Percentiles rank a stretch among this genome's conserved stretches.
Conservation (phyloP, 2,113 vertebrate genomes). For the Cyprinodon brontotheroides region DNA sequence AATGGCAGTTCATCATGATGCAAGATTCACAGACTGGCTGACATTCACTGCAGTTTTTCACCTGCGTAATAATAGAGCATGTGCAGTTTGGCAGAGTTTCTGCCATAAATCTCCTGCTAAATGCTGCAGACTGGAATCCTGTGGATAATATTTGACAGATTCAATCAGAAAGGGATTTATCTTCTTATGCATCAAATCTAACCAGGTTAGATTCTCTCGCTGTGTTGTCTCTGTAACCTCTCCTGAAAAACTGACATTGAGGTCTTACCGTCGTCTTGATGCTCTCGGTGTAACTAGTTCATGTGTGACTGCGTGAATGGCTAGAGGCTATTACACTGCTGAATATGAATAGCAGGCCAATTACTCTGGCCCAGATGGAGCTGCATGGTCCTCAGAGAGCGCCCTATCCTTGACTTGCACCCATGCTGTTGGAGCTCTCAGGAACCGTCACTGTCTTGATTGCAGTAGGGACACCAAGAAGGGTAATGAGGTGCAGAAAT, state of each 20-base stretch:
- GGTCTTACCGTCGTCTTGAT: conserved; percentile 70
- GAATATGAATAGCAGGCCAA: conserved; percentile 82
- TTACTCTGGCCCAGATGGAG: conserved; percentile 80
- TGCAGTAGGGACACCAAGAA: conserved; percentile 32
- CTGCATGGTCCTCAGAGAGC: conserved; percentile 66
- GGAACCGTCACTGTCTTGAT: conserved; percentile 45
- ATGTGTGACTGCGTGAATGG: conserved; percentile 73
- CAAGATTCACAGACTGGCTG: conserved; percentile 37
- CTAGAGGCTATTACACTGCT: conserved; percentile 75
- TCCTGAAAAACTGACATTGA: conserved; percentile 55
- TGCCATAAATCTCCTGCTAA: conserved; percentile 29
- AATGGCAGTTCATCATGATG: conserved; percentile 62
- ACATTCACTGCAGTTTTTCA: conserved; percentile 35
- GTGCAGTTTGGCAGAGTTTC: conserved; percentile 22
- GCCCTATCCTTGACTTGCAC: conserved; percentile 51
- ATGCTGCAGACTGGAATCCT: conserved; percentile 16
- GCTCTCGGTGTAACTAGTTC: conserved; percentile 74
- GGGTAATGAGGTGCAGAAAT: conserved; percentile 58
- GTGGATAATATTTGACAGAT: conserved; percentile 36
- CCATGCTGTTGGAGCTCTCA: conserved; percentile 23
- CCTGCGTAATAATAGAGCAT: conserved; percentile 18
- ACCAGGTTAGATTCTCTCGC: conserved; percentile 35
- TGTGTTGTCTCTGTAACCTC: conserved; percentile 24
- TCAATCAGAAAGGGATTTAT: conserved; percentile 39
- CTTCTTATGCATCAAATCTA: conserved; percentile 27